Evolutionary conservation across 2,888 invertebrate species (phyloP).

Genomic region (Lasioglossum oenotherae): DNA sequence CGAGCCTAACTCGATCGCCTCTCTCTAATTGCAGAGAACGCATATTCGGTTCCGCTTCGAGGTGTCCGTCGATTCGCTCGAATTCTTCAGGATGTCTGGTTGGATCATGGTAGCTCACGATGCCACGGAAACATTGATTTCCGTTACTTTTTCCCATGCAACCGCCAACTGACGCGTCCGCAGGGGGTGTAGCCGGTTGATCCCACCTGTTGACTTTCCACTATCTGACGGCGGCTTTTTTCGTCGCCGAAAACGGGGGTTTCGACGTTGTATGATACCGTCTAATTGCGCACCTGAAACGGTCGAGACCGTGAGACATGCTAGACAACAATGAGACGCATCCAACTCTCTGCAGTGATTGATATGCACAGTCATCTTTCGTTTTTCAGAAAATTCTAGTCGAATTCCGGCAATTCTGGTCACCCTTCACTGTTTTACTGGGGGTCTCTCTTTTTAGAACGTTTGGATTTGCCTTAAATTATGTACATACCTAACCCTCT

Average conservation of each 20-base stretch:
- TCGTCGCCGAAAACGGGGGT: constrained; percentile 66
- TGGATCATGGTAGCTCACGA: constrained; percentile 48
- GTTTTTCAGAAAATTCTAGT: not conserved
- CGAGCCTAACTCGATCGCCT: not conserved
- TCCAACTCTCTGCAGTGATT: not conserved
- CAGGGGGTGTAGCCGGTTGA: constrained; percentile 79
- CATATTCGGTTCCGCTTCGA: constrained; percentile 13
- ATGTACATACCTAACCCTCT: no score
- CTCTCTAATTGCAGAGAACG: not conserved
- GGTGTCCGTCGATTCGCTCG: constrained; percentile 27
- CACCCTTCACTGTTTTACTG: no score
- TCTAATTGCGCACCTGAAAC: not conserved
- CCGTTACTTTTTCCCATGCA: constrained; percentile 84
- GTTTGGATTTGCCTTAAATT: no score
- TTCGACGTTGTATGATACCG: constrained; percentile 22
- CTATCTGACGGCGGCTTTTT: constrained; percentile 73
- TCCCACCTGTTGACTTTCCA: constrained; percentile 84
- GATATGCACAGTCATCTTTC: not conserved
- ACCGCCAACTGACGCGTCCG: constrained; percentile 80
- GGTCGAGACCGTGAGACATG: not conserved
- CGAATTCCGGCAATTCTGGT: no score
- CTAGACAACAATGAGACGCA: not conserved
- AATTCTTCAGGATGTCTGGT: constrained; percentile 39
- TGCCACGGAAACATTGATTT: constrained; percentile 75
- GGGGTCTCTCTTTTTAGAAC: no score